Evolutionary conservation across 1,140 invertebrate genomes (phyloP), one percentile per base, ranked within the genome.

Genomic region (Gryon sp.): DNA sequence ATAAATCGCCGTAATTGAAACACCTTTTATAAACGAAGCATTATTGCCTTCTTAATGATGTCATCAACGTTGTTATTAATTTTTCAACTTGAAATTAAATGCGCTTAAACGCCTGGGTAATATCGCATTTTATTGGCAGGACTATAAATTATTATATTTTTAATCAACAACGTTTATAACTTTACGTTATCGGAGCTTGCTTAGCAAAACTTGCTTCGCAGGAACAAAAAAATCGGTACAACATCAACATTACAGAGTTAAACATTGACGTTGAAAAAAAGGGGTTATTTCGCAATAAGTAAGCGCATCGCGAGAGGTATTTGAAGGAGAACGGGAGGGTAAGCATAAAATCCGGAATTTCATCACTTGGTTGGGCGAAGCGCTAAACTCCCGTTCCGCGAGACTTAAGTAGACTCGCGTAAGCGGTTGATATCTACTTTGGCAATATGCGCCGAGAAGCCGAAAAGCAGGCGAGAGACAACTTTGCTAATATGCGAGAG

Each of bases 401-500:
- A 40, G 73, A 76, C 52, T 69, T 69, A 60, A 76, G 69, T 52
- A 69, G 59, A 59, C 62, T 62, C 53, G 62, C 72, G 55, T 75
- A 76, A 76, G 65, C 73, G 65, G 50, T 59, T 68, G 72, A 69
- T 76, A 60, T 66, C 69, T 74, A 75, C 76, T 79, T 79, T 65
- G 63, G 70, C 46, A 78, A 78, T 78, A 78, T 74, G 69, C 63
- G 63, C 63, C 50, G 72, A 76, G 57, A 30, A 78, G 57, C 28
- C 69, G 34, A 55, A 63, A 78, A 66, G 76, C 69, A 75, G 48
- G 65, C 60, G 69, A 75, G 55, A 75, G 68, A 79, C 69, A 80
- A 80, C 75, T 78, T 80, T 80, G 53, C 63, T 80, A 80, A 80
- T 80, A 80, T 80, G 65, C 70, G 78, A 80, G 36, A 53, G 46